Base-by-base conservation (phyloP, 2,888 invertebrate genomes). In the Strigamia maritima region DNA sequence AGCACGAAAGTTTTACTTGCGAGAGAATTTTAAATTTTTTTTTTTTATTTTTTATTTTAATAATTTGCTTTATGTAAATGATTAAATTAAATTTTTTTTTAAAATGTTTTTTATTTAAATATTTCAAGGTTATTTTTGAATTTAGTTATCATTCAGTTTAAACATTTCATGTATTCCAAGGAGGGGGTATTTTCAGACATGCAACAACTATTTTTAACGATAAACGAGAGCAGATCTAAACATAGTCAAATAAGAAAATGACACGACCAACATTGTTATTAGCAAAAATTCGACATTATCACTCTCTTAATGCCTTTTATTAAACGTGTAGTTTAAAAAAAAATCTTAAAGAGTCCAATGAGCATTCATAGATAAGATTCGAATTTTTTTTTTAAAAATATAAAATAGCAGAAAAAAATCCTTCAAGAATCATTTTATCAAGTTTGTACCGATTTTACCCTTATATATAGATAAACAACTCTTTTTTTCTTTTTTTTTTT, bases 121-220 rank as follows among this genome's bases (percentile, higher is more conserved):
- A n/a, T 49, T 49, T 49, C 49, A 49, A 49, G 49, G 49, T 49
- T 49, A 19, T 16, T 16, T 49, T 14, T n/a, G n/a, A 49, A 1
- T 49, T 10, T 8, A n/a, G n/a, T 28, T 65, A 65, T 65, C 65
- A 26, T 24, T 65, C 26, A 24, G 26, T 14, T 26, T 24, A 6
- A 28, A 65, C 26, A 65, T 65, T 65, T 65, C 65, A 12, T 65
- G 24, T 65, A 49, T 65, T 65, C 65, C 65, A 65, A 65, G 65
- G 65, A 65, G 65, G 19, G 14, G 65, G 26, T 65, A 65, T 65
- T 65, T 65, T 65, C 65, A 65, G 65, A 24, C 24, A 8, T 10
- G 65, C 65, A 28, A 65, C 24, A 26, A 65, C 65, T 65, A 65
- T 65, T 65, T 65, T 65, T 65, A 65, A 65, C 65, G 65, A 16